phyloP scores from a whole-genome alignment of 2,797 vertebrate species.

The Enteromius paludinosus region DNA sequence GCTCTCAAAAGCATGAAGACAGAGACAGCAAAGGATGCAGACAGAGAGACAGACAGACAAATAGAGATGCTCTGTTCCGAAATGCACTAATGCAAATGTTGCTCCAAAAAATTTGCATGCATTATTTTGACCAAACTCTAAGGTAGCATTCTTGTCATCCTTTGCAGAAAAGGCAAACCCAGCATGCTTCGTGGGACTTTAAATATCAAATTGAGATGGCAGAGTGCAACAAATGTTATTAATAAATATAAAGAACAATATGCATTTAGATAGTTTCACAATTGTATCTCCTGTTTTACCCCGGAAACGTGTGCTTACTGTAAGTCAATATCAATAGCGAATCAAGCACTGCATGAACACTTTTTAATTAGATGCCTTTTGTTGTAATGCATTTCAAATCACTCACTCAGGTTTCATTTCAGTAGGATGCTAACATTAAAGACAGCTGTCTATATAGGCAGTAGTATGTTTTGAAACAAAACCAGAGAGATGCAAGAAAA shows the following conservation, averaged over 20 bases:
- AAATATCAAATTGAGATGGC: background rate
- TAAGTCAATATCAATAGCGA: background rate
- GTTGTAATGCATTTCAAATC: background rate
- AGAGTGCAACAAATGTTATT: background rate
- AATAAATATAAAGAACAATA: background rate
- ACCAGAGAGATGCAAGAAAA: background rate
- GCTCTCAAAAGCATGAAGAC: slow-evolving; percentile 4
- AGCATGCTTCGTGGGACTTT: too few relatives aligned
- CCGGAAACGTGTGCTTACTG: too few relatives aligned
- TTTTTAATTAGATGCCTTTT: background rate
- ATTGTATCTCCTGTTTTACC: background rate
- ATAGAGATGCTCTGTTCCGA: background rate
- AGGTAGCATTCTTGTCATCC: background rate
- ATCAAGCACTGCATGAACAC: background rate
- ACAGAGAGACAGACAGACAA: background rate
- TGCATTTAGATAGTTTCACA: too few relatives aligned
- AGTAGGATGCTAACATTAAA: background rate
- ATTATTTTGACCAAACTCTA: background rate
- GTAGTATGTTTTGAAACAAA: background rate
- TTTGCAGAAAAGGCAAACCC: background rate
- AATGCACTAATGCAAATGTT: background rate
- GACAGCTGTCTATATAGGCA: background rate
- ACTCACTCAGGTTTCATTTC: background rate
- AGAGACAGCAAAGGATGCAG: slow-evolving; percentile 2
- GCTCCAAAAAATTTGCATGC: background rate